Evolutionary conservation across 2,797 vertebrate genomes (phyloP).

Genomic region (Leptodactylus fallax): DNA sequence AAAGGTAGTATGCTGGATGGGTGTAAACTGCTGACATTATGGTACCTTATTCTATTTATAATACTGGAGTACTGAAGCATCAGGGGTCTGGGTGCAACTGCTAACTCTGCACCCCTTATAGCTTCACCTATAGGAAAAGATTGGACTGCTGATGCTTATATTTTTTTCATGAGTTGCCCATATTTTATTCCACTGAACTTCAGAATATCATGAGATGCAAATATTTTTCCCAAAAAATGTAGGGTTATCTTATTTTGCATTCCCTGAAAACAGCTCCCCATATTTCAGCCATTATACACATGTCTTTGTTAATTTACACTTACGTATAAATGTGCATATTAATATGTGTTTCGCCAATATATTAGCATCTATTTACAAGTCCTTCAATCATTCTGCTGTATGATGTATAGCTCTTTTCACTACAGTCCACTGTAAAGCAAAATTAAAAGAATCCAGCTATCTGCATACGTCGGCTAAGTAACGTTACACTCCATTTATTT

Average conservation of each 20-base stretch:
- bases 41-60: no score
- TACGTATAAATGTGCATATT: neutral
- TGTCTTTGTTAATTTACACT: neutral
- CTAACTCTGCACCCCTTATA: neutral
- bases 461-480: constrained; percentile 4
- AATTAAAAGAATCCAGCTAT: constrained; percentile 22
- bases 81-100: neutral
- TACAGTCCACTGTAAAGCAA: neutral
- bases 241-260: no score
- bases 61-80: neutral
- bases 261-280: no score
- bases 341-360: neutral
- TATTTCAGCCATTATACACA: no score
- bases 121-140: neutral
- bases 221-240: no score
- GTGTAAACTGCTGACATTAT: no score
- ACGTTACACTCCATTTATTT: constrained; percentile 40
- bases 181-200: no score
- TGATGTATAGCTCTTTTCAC: neutral
- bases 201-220: no score
- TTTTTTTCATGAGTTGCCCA: no score
- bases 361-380: neutral
- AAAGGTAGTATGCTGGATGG: no score
- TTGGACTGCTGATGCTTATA: no score
- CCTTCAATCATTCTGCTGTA: neutral